Evolutionary conservation across 2,888 invertebrate species (phyloP), one percentile per base, ranked within the genome.

Genomic region (Machimus rusticus): DNA sequence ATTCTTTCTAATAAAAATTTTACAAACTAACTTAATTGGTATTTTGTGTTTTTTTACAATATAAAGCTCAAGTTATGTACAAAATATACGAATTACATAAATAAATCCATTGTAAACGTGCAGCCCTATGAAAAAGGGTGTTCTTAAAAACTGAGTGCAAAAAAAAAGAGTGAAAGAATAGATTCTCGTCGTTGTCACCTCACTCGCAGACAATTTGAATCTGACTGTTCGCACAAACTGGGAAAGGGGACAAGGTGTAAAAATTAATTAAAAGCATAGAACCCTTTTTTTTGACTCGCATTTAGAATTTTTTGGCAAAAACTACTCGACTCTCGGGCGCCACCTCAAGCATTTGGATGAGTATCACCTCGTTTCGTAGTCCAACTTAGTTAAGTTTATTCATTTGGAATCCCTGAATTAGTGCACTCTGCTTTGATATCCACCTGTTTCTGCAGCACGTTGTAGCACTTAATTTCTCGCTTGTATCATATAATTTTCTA

Each of bases 351-450:
- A 34, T 31, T 37, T 37, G 12, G 31, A 28, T 78, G 19, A 57
- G 57, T 57, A 4, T 14, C 14, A 9, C 23, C 6, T 34, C 16
- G 28, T 31, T 28, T 79, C 39, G 28, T 3, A 4, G 16, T 46
- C 28, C 51, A 2, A 46, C 51, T n/a, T 28, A 9, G 19, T 23
- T n/a, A n/a, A n/a, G 5, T 43, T 46, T 23, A 79, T 66, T 66
- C 51, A 79, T 37, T 78, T 51, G 51, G 51, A 79, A 79, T 79
- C 51, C 79, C 55, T 79, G 79, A 79, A 51, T 79, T 5, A 79
- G 43, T 46, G 78, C 12, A 39, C 78, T 43, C 23, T 19, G 34
- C 78, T 19, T 43, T 12, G 12, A 37, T 43, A 39, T 37, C 78
- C 23, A 23, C 37, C 43, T 23, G 2, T 78, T 39, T n/a, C 6